Evolutionary conservation across 2,113 vertebrate genomes (phyloP).

Genomic region (Lampris megalopsis): DNA sequence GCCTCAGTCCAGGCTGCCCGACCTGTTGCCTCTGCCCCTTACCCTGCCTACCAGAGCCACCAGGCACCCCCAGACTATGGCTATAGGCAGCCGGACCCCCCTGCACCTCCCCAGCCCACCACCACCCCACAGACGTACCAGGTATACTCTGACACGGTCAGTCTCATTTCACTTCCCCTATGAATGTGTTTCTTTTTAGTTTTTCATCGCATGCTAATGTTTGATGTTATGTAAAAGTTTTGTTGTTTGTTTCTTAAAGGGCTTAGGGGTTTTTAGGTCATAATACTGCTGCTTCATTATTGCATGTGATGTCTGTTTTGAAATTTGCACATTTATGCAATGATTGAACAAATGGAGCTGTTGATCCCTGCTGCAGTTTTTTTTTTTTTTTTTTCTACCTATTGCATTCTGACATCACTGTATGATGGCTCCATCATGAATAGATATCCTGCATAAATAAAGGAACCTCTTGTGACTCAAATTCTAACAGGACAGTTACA

Average conservation of each 20-base stretch:
- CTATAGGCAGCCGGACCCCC: conserved; percentile 71
- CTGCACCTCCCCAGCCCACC: conserved; percentile 62
- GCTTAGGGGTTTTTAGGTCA: neutral
- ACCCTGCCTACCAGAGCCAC: conserved; percentile 73
- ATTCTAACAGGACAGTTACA: conserved; percentile 74
- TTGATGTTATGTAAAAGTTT: neutral
- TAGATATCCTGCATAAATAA: conserved; percentile 5
- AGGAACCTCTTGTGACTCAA: conserved; percentile 2
- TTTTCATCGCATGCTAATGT: neutral
- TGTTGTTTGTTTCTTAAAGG: no score
- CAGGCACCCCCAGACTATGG: conserved; percentile 76
- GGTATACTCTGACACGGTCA: conserved; percentile 81
- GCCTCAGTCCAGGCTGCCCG: conserved; percentile 65
- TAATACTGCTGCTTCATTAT: neutral
- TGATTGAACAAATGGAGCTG: neutral
- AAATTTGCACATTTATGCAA: neutral
- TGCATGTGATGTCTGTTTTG: neutral
- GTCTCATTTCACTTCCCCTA: conserved; percentile 53
- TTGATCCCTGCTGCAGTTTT: conserved; percentile 3
- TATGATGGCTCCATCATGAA: no score
- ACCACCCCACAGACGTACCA: conserved; percentile 81
- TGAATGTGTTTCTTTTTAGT: conserved; percentile 8
- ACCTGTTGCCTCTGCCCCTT: conserved; percentile 66
- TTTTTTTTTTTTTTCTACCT: no score
- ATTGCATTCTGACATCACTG: no score